Conservation (phyloP, 1,140 invertebrate species). For the Popillia japonica region DNA sequence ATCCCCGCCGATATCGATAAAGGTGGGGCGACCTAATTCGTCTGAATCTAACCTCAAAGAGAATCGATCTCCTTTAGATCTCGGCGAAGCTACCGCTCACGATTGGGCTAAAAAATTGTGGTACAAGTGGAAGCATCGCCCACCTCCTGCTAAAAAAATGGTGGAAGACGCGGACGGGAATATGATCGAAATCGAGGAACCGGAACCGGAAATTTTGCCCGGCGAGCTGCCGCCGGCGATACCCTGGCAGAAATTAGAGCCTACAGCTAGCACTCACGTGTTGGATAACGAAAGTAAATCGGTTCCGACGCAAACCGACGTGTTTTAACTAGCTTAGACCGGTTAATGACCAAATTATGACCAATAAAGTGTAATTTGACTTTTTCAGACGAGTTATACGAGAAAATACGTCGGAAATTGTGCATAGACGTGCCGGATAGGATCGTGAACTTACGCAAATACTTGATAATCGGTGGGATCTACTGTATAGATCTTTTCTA, state of each 20-base stretch:
- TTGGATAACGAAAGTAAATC: conserved; percentile 48
- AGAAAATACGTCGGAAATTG: conserved; percentile 55
- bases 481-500: conserved; percentile 71
- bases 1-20: conserved; percentile 49
- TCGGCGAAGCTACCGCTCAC: not conserved
- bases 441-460: conserved; percentile 74
- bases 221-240: conserved; percentile 51
- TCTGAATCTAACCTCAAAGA: too few species aligned
- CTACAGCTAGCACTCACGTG: conserved; percentile 49
- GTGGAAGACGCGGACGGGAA: not conserved
- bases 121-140: conserved; percentile 30
- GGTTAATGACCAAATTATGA: too few species aligned
- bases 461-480: conserved; percentile 71
- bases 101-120: conserved; percentile 34
- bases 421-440: conserved; percentile 44
- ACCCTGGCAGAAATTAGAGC: conserved; percentile 54
- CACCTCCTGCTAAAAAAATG: not conserved
- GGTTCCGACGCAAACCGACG: too few species aligned
- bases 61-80: too few species aligned
- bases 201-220: conserved; percentile 43
- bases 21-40: not conserved
- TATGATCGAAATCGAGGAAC: not conserved
- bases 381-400: conserved; percentile 57
- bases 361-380: too few species aligned
- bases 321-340: not conserved